Evolutionary conservation across 2,797 vertebrate genomes (phyloP), one percentile per base, ranked within the genome.

Genomic region (Melanotaenia boesemani): DNA sequence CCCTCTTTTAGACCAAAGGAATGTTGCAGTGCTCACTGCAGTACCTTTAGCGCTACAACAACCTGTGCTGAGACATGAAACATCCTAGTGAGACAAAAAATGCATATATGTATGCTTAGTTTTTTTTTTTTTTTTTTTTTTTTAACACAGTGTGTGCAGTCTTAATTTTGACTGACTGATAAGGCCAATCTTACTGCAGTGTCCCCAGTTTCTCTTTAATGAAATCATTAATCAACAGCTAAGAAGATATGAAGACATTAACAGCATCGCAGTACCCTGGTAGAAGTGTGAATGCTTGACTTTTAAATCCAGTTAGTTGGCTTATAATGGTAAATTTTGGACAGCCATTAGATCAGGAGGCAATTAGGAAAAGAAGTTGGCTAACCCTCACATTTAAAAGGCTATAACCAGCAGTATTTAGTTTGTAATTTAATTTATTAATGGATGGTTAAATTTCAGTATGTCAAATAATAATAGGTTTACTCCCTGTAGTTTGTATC

Each of bases 211-310:
- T 46, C 16, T 18, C 60, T 67, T 58, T 48, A 58, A 52, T 80
- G 28, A 81, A 82, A 69, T 50, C 37, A 65, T 84, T 80, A 76
- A 69, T 85, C 69, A 77, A 67, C 34, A 58, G 46, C 75, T 86
- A 16, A 63, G 72, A 79, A 63, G 50, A 72, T 64, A 56, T 70
- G 58, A 36, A 59, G 58, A 60, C 22, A 15, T 13, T 15, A 39
- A 39, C 2, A 46, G 39, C 34, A 39, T 1, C 56, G 59, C 2
- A 60, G 7, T 39, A 22, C n/a, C 1, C 10, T 22, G n/a, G 8
- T 52, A 2, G 48, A n/a, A 48, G 20, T 8, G 50, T 54, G 50
- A 54, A 22, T 54, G 22, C n/a, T 24, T 12, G 9, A 4, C 22
- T 54, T 8, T 54, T 24, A 22, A 52, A 22, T 52, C 20, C 20